phyloP scores from a whole-genome alignment of 2,113 vertebrate species.

The Tupaia chinensis region DNA sequence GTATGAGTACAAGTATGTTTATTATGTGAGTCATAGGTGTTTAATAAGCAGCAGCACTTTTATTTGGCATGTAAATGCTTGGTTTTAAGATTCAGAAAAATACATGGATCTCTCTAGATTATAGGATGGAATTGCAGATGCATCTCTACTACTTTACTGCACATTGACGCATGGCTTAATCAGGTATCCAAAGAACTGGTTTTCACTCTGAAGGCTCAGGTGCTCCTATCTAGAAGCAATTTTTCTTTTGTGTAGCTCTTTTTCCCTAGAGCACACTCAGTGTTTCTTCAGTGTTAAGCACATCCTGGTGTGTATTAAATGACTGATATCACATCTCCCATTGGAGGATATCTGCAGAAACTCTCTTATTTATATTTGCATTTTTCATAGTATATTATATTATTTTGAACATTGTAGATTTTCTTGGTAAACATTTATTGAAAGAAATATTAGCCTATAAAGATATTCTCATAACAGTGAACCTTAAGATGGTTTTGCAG shows the following conservation, averaged over 20 bases:
- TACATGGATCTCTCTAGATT: background rate
- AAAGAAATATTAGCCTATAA: slow-evolving; percentile 8
- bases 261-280: background rate
- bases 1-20: background rate
- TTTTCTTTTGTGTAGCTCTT: background rate
- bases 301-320: background rate
- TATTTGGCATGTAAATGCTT: background rate
- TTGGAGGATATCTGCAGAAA: background rate
- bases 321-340: background rate
- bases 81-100: slow-evolving; percentile 1
- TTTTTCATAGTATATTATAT: background rate
- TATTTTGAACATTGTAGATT: background rate
- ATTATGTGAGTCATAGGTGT: background rate
- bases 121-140: background rate
- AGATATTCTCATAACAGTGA: background rate
- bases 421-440: background rate
- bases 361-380: background rate
- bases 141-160: background rate
- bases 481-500: background rate
- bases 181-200: background rate
- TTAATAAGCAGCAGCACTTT: background rate
- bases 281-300: background rate
- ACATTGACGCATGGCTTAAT: background rate
- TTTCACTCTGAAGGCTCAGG: background rate
- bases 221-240: background rate